Conservation (phyloP, 2,888 invertebrate species). For the Cecidostiba fungosa region DNA sequence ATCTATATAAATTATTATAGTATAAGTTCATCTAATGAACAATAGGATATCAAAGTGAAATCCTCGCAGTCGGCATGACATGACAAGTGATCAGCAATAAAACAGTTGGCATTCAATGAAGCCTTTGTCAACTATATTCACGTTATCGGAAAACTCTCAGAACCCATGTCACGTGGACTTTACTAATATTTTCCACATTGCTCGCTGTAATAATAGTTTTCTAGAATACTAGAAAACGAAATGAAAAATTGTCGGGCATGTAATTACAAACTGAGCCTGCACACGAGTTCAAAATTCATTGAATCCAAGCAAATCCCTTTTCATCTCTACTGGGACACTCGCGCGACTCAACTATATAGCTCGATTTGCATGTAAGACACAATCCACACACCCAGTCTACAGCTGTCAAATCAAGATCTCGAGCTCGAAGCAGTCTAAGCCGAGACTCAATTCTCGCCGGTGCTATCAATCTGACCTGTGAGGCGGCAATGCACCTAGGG, state of each 20-base stretch:
- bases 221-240: no score
- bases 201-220: not conserved
- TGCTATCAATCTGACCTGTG: conserved; percentile 6
- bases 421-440: not conserved
- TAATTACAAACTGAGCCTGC: no score
- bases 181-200: not conserved
- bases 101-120: not conserved
- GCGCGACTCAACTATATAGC: not conserved
- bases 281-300: no score
- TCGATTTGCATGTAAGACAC: not conserved
- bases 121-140: not conserved
- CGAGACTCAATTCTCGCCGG: conserved; percentile 2
- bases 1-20: not conserved
- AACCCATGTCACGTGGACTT: not conserved
- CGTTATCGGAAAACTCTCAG: conserved; percentile 7
- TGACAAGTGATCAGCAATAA: not conserved
- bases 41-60: not conserved
- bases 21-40: not conserved
- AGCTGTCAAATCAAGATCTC: not conserved
- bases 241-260: no score
- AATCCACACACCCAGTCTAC: not conserved
- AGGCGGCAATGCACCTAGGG: not conserved
- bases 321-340: not conserved
- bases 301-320: not conserved
- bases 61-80: not conserved